These are phyloP conservation scores for Anguilla anguilla DNA, from an alignment of 2,797 vertebrate species.

Conservation along the genomic window DNA sequence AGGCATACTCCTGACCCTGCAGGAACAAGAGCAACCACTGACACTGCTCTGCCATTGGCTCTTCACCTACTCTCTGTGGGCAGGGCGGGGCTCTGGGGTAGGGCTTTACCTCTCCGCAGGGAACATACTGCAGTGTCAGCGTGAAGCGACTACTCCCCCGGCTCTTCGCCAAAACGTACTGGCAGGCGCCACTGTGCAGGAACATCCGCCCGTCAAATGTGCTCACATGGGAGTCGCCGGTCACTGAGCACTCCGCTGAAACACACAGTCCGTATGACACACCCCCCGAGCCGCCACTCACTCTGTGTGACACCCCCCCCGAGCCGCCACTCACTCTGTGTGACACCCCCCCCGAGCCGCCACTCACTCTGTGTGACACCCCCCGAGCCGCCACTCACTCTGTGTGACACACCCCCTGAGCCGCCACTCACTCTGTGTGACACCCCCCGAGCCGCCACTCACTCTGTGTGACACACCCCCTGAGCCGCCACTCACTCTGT, in stretches of 20 bases:
- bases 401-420: no score
- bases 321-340: not conserved
- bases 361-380: not conserved
- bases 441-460: no score
- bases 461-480: no score
- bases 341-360: not conserved
- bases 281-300: no score
- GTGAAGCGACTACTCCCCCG: conserved; percentile 87
- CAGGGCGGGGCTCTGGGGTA: not conserved
- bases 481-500: no score
- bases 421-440: no score
- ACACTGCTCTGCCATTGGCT: not conserved
- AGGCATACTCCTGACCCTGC: conserved; percentile 85
- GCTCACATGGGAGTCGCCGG: conserved; percentile 89
- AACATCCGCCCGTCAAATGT: conserved; percentile 96
- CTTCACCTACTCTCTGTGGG: not conserved
- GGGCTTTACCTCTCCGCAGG: conserved; percentile 85
- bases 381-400: no score
- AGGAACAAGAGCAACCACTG: not conserved
- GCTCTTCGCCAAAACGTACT: conserved; percentile 93
- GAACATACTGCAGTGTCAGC: conserved; percentile 87
- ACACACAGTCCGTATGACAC: not conserved
- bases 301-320: no score
- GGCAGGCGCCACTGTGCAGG: conserved; percentile 90
- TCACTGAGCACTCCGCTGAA: conserved; percentile 88